Evolutionary conservation across 2,797 vertebrate genomes (phyloP).

Genomic region (Caiman crocodilus): DNA sequence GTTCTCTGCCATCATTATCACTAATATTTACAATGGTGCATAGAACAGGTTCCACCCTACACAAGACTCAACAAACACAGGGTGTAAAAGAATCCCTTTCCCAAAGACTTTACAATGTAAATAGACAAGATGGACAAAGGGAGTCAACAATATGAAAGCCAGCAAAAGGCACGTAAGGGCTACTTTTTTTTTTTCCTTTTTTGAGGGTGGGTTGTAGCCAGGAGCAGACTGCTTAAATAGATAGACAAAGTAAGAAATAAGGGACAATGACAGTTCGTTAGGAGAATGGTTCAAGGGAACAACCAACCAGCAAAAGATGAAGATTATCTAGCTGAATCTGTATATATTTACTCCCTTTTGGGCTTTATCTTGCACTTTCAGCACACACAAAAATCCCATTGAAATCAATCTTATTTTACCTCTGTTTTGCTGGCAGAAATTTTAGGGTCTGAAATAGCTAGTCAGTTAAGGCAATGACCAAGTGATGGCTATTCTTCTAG

Average conservation of each 20-base stretch:
- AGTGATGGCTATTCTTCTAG: not conserved
- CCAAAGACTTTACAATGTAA: not conserved
- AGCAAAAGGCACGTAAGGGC: not conserved
- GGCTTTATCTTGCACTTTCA: not conserved
- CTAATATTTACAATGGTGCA: not conserved
- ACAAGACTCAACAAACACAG: not conserved
- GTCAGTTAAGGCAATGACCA: not conserved
- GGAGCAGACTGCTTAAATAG: not conserved
- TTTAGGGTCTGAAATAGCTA: fast-evolving
- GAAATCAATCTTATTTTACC: fast-evolving
- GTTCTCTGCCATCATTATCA: not conserved
- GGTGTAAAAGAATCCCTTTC: not conserved
- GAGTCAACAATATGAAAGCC: not conserved
- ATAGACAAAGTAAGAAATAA: not conserved
- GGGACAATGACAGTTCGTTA: not conserved
- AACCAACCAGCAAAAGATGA: not conserved
- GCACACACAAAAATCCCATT: not conserved
- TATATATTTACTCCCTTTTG: not conserved
- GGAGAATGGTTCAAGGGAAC: not conserved
- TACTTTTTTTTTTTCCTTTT: not conserved
- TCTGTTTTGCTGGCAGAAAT: conserved; percentile 3
- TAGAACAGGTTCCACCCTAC: not conserved
- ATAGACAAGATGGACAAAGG: not conserved
- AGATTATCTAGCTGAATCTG: not conserved
- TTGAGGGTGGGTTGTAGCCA: not conserved